Base-by-base conservation (phyloP, 2,113 vertebrate genomes). In the Salminus brasiliensis region DNA sequence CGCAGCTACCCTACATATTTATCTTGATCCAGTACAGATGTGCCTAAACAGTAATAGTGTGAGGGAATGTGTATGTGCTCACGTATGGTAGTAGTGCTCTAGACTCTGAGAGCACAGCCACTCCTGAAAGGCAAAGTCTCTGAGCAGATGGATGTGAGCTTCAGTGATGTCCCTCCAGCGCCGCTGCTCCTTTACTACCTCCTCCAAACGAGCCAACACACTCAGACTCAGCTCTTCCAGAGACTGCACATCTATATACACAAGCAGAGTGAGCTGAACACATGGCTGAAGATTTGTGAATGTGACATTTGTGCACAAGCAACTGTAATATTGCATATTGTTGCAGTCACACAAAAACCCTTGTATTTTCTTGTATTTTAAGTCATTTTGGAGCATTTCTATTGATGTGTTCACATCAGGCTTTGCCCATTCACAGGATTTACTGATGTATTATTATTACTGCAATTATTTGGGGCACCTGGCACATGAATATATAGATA, bases 111-210 rank as follows among this genome's bases (percentile, higher is more conserved):
- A 92, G 82, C 89, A 93, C 62, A 95, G 92, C 93, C 93, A 95
- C 94, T 94, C 93, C 85, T 93, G 92, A 81, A 94, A 92, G 76
- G 94, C 93, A 88, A 94, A 92, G 87, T 94, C 92, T 84, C 92
- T 76, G 65, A 94, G 90, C 79, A 94, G 92, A 81, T 91, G 91
- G 86, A 90, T 85, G 82, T 94, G 88, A 66, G 92, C 92, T 74
- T 93, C 91, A 32, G 89, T 88, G 49, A 94, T 88, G 84, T 93
- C 87, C 85, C 88, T 88, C 93, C 93, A 91, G 79, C 72, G 86
- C 85, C 85, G 78, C 79, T 87, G 87, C 82, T 94, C 92, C 83
- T 86, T 88, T 72, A 93, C 90, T 82, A 91, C 92, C 88, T 93
- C 91, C 87, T 94, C 90, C 85, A 94, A 87, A 70, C 91, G 90